Base-by-base conservation (phyloP, 1,140 invertebrate species). In the Heterodera schachtii region DNA sequence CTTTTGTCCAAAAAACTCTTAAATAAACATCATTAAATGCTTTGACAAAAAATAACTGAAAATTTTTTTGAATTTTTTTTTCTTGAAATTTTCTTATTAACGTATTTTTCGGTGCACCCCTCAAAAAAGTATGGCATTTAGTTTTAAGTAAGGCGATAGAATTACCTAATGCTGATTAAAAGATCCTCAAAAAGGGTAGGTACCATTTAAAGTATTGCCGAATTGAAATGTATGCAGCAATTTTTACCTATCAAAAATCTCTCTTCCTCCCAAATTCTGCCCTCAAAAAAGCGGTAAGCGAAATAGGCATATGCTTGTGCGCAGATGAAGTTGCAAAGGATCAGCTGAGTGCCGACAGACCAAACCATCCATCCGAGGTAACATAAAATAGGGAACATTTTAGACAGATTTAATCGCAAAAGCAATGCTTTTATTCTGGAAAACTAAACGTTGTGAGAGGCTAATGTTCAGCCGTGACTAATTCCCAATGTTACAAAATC, bases 341-440 rank as follows among this genome's bases (percentile, higher is more conserved):
- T 93, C 19, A 97, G 87, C 94, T 95, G 97, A 47, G 97, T 99
- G 16, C 96, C 97, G 82, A 99, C 93, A 9, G 95, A 95, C 97
- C 97, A 99, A 91, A 95, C 95, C 92, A 98, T 98, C 97, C 97
- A 99, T 3, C 97, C 97, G 3, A 98, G 95, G 92, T 99, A 98
- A 84, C 95, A 95, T 0, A 96, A 96, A 92, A 98, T 52, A 52
- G 49, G 49, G 6, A 52, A 52, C 31, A 31, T 31, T 31, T 21
- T 94, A 3, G 7, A 41, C 43, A 21, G 9, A 31, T 96, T 82
- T 98, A 93, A 19, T 95, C 95, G 96, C 96, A 98, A 91, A 94
- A 96, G 92, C 98, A 98, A 96, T 96, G 98, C 0, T 31, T 9
- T 96, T 84, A 21, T 81, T 49, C 16, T 88, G 16, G 49, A 8